These are phyloP conservation scores for Rhynchotus rufescens DNA, from an alignment of 2,797 vertebrate species.

Conservation along the genomic window DNA sequence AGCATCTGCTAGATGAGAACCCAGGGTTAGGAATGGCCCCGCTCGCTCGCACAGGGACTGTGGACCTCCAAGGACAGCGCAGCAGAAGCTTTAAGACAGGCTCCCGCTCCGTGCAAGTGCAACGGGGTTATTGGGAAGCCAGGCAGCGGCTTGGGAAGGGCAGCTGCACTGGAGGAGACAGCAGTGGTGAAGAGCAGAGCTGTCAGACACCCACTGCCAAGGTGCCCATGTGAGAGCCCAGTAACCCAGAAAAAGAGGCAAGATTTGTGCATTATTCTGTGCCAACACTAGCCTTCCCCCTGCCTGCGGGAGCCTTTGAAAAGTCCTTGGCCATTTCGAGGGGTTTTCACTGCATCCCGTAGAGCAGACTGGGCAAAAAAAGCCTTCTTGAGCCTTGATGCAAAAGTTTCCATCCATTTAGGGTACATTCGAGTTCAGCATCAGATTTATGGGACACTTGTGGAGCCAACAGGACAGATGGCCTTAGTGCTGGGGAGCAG, in stretches of 20 bases:
- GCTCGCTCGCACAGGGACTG: constrained; percentile 67
- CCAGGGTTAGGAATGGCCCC: constrained; percentile 50
- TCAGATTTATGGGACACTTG: constrained; percentile 24
- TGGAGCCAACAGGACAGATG: constrained; percentile 6
- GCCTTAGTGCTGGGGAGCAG: constrained; percentile 56
- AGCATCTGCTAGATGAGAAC: constrained; percentile 44
- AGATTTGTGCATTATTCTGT: constrained; percentile 23
- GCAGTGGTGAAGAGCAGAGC: constrained; percentile 64
- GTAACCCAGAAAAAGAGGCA: constrained; percentile 12
- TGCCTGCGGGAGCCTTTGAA: constrained; percentile 52
- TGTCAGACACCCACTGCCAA: constrained; percentile 47
- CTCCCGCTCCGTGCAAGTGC: constrained; percentile 80
- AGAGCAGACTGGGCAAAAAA: constrained; percentile 22
- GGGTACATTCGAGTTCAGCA: neutral
- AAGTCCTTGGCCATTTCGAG: neutral
- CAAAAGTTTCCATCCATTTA: constrained; percentile 22
- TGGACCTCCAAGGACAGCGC: constrained; percentile 78
- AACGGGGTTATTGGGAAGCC: constrained; percentile 79
- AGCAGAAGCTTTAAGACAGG: constrained; percentile 77
- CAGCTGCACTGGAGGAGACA: constrained; percentile 67
- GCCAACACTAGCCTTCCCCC: constrained; percentile 51
- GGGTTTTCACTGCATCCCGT: constrained; percentile 10
- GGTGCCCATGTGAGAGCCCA: constrained; percentile 66
- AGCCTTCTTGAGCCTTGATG: constrained; percentile 27
- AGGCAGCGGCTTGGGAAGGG: constrained; percentile 76